Evolutionary conservation across 2,888 invertebrate species (phyloP).

Genomic region (Adelphocoris suturalis): DNA sequence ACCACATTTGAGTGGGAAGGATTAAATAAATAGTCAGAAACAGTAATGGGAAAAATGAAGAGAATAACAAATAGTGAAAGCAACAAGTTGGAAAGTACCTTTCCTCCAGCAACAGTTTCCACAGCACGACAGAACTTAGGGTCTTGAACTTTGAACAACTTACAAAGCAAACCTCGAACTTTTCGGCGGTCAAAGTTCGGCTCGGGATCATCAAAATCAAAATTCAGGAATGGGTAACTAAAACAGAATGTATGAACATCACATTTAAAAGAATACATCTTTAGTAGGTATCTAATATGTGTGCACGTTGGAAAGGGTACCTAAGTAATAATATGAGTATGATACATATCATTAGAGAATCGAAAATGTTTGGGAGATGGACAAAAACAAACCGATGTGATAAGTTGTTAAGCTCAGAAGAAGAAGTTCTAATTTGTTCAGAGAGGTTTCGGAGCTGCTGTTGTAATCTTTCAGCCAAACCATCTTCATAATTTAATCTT

Average conservation of each 20-base stretch:
- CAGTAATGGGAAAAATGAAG: too few species aligned
- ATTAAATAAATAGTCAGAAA: too few species aligned
- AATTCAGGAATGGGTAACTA: constrained; percentile 82
- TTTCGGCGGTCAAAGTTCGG: constrained; percentile 84
- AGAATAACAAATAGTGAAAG: too few species aligned
- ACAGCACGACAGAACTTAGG: constrained; percentile 86
- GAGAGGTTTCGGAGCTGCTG: constrained; percentile 70
- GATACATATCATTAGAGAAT: neutral
- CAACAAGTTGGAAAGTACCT: constrained; percentile 83
- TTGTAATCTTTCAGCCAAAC: constrained; percentile 74
- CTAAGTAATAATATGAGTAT: too few species aligned
- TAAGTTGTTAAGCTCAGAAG: constrained; percentile 76
- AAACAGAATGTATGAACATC: constrained; percentile 74
- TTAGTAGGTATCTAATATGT: neutral
- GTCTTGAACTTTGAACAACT: constrained; percentile 87
- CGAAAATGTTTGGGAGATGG: neutral
- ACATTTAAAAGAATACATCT: neutral
- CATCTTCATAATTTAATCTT: constrained; percentile 79
- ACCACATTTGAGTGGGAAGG: too few species aligned
- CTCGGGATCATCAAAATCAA: constrained; percentile 89
- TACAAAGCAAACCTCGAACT: constrained; percentile 89
- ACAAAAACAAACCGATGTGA: neutral
- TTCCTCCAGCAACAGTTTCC: constrained; percentile 91
- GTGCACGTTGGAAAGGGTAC: too few species aligned
- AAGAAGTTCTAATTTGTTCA: constrained; percentile 79